phyloP scores from a whole-genome alignment of 2,113 vertebrate genomes.

The Hypocryptadius cinnamomeus region DNA sequence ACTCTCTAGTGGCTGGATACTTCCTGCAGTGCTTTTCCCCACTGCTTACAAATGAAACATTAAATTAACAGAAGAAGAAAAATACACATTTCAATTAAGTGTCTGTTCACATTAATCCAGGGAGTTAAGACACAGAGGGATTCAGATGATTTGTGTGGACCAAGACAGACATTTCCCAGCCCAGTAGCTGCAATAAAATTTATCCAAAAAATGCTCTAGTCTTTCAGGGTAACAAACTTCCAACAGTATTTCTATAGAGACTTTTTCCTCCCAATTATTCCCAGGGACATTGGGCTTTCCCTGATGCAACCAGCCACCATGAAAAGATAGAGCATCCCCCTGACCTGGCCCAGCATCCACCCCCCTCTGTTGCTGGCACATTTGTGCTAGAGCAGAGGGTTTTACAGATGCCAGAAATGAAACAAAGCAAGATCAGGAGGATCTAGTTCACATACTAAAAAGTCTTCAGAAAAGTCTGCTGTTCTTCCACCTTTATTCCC shows the following conservation, averaged over 20 bases:
- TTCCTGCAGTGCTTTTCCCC: background rate
- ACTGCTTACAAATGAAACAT: background rate
- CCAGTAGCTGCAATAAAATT: background rate
- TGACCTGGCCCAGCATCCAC: background rate
- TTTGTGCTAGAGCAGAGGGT: background rate
- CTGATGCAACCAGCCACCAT: background rate
- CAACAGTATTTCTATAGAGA: background rate
- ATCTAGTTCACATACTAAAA: background rate
- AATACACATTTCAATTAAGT: background rate
- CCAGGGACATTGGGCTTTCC: background rate
- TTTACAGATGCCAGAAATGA: background rate
- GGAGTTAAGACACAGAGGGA: rapidly evolving
- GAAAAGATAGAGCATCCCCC: background rate
- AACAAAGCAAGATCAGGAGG: background rate
- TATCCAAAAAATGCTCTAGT: background rate
- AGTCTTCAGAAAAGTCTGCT: background rate
- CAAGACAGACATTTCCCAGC: background rate
- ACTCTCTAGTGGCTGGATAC: background rate
- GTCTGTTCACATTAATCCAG: background rate
- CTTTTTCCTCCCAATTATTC: background rate
- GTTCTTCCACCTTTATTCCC: background rate
- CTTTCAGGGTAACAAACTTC: background rate
- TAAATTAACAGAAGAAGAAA: background rate
- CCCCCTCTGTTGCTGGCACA: background rate
- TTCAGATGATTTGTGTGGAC: background rate